Evolutionary conservation across 2,113 vertebrate species (phyloP).

Genomic region (Ochotona princeps): DNA sequence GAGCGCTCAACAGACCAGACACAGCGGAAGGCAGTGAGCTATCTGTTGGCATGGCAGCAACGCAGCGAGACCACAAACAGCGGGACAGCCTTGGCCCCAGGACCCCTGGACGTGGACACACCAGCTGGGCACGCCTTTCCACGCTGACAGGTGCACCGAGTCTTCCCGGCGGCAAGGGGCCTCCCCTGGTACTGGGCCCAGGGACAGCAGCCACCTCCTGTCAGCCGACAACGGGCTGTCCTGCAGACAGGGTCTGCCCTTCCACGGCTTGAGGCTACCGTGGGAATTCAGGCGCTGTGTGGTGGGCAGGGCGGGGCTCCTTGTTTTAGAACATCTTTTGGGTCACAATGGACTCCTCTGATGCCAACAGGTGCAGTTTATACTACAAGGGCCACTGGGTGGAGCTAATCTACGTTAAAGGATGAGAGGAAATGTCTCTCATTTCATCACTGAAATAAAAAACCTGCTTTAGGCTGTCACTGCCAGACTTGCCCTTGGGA

Average conservation of each 20-base stretch:
- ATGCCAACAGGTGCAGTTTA: too few relatives aligned
- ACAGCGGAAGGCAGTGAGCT: background rate
- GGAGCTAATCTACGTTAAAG: background rate
- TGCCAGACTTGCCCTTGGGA: too few relatives aligned
- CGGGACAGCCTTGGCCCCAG: accelerated
- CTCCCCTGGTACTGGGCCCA: accelerated
- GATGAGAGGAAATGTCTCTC: background rate
- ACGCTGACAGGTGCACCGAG: accelerated
- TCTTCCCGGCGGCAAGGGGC: too few relatives aligned
- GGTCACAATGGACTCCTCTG: background rate
- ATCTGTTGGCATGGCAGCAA: background rate
- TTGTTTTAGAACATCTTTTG: too few relatives aligned
- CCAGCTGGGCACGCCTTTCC: accelerated
- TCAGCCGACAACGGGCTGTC: accelerated
- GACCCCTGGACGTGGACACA: accelerated
- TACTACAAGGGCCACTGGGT: background rate
- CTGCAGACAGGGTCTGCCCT: too few relatives aligned
- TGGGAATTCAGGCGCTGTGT: too few relatives aligned
- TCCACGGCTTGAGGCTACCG: too few relatives aligned
- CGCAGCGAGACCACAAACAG: accelerated
- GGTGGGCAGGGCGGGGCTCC: too few relatives aligned
- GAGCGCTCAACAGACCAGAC: background rate
- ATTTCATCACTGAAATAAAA: background rate
- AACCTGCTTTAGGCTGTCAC: background rate
- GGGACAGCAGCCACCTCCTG: background rate